Evolutionary conservation across 2,888 invertebrate genomes (phyloP).

Genomic region (Rhorus exstirpatorius): DNA sequence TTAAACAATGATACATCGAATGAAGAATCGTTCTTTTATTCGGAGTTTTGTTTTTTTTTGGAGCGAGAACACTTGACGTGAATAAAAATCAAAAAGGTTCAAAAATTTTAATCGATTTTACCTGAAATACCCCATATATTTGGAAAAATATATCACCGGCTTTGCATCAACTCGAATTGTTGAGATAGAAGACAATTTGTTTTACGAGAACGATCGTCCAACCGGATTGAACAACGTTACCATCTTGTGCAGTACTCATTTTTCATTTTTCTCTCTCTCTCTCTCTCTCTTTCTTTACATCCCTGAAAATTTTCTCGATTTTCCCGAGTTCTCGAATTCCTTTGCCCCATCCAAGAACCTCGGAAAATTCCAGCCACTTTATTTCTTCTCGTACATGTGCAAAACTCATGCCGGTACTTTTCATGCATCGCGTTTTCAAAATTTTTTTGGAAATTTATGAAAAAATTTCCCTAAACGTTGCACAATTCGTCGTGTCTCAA

Average conservation of each 20-base stretch:
- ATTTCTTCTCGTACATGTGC: slow-evolving; percentile 41
- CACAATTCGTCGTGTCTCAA: slow-evolving; percentile 48
- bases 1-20: too few relatives aligned
- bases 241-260: slow-evolving; percentile 9
- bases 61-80: too few relatives aligned
- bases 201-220: slow-evolving; percentile 65
- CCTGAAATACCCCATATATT: background rate
- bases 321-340: slow-evolving; percentile 23
- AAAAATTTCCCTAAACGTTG: slow-evolving; percentile 35
- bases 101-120: too few relatives aligned
- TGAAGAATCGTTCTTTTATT: too few relatives aligned
- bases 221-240: slow-evolving; percentile 50
- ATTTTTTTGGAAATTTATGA: background rate
- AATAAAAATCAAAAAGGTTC: too few relatives aligned
- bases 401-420: slow-evolving; percentile 31
- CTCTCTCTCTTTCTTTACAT: slow-evolving; percentile 2
- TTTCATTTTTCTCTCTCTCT: too few relatives aligned
- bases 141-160: background rate
- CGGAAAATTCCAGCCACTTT: slow-evolving; percentile 42
- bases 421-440: slow-evolving; percentile 22
- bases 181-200: slow-evolving; percentile 40
- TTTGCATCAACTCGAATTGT: slow-evolving; percentile 21
- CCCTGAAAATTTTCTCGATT: slow-evolving; percentile 10
- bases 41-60: too few relatives aligned
- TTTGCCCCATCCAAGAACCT: background rate